Evolutionary conservation across 2,888 invertebrate genomes (phyloP).

Genomic region (Petrolisthes cinctipes): DNA sequence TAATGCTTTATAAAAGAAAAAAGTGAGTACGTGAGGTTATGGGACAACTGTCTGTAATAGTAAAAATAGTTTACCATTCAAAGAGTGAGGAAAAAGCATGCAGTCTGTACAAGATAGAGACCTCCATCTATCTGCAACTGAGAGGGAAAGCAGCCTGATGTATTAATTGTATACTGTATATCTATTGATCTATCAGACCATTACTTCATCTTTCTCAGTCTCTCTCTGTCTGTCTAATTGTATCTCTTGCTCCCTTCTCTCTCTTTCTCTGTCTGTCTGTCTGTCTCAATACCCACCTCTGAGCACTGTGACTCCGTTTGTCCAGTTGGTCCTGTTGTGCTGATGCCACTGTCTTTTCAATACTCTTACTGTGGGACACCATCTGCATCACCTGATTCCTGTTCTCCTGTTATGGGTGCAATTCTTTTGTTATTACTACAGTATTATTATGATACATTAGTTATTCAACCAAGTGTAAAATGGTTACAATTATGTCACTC

Average conservation of each 20-base stretch:
- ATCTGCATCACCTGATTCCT: constrained; percentile 51
- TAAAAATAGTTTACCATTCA: background rate
- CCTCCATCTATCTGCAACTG: no score
- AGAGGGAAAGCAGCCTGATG: background rate
- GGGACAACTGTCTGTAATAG: background rate
- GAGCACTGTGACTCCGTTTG: constrained; percentile 35
- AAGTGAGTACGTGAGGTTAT: no score
- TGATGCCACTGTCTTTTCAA: constrained; percentile 51
- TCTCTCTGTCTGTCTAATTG: background rate
- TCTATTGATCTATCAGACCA: no score
- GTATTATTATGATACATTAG: background rate
- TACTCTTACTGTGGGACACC: constrained; percentile 52
- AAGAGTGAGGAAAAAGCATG: background rate
- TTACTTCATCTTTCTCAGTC: background rate
- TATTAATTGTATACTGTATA: no score
- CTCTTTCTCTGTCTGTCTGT: background rate
- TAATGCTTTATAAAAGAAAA: no score
- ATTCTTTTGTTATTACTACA: no score
- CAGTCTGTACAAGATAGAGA: background rate
- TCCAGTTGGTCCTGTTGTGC: constrained; percentile 56
- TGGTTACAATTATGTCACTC: background rate
- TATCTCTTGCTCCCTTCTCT: background rate
- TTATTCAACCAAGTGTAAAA: background rate
- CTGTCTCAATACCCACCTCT: constrained; percentile 29
- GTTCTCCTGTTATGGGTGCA: constrained; percentile 35